Percentiles rank a stretch among this genome's conserved stretches.
Conservation (phyloP, 2,113 vertebrate species). For the Hypanus sabinus region DNA sequence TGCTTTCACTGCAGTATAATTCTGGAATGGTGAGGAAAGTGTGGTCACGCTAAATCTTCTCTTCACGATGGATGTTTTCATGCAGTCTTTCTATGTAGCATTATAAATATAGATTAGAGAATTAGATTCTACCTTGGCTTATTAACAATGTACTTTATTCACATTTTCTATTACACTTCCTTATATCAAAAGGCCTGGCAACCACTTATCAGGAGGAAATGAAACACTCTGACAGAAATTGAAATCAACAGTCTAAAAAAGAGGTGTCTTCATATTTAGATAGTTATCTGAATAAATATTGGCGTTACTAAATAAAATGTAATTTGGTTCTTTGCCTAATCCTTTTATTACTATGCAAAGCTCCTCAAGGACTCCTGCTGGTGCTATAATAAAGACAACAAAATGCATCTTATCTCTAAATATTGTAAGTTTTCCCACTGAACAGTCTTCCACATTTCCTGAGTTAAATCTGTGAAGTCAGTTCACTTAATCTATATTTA, state of each 20-base stretch:
- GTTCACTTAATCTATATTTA: slow-evolving; percentile 32
- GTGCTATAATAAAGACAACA: not conserved
- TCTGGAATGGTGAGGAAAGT: not conserved
- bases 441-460: not conserved
- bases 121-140: not conserved
- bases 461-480: not conserved
- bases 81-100: not conserved
- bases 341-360: slow-evolving; percentile 20
- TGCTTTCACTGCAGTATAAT: not conserved
- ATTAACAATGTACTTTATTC: slow-evolving; percentile 4
- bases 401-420: not conserved
- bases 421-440: not conserved
- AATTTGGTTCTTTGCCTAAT: slow-evolving; percentile 17
- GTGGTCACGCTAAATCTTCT: not conserved
- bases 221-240: slow-evolving; percentile 26
- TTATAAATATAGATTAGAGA: slow-evolving; percentile 25
- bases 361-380: not conserved
- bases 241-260: not conserved
- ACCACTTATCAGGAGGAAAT: slow-evolving; percentile 4
- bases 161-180: slow-evolving; percentile 10
- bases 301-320: not conserved
- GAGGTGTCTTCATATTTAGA: slow-evolving; percentile 16
- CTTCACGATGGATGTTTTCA: not conserved
- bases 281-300: slow-evolving; percentile 14
- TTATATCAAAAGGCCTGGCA: not conserved